Percentiles rank a stretch among this genome's conserved stretches.
phyloP scores from a whole-genome alignment of 2,888 invertebrate species.

The Hermaeophaga mercurialis region DNA sequence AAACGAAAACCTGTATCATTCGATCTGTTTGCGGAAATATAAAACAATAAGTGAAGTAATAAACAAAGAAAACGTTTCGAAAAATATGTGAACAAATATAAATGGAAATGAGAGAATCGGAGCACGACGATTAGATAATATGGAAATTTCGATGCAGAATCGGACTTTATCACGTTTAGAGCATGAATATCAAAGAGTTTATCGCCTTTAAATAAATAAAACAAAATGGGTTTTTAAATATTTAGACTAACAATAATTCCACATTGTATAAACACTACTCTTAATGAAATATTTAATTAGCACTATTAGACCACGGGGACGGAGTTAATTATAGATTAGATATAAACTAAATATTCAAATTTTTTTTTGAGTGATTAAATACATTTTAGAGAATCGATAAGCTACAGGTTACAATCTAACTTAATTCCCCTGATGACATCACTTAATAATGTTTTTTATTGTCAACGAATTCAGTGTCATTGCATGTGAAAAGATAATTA shows the following conservation, averaged over 20 bases:
- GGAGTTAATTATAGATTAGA: no score
- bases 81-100: slow-evolving; percentile 24
- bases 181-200: not conserved
- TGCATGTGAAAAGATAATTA: no score
- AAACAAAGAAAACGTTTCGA: slow-evolving; percentile 25
- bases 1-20: slow-evolving; percentile 12
- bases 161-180: slow-evolving; percentile 1
- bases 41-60: slow-evolving; percentile 21
- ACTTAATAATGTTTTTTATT: no score
- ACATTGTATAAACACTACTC: no score
- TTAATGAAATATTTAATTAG: no score
- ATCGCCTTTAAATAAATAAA: slow-evolving; percentile 2
- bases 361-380: no score
- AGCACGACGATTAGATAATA: slow-evolving; percentile 31
- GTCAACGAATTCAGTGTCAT: no score
- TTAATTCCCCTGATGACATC: no score
- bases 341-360: no score
- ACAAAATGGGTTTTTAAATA: not conserved
- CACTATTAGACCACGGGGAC: no score
- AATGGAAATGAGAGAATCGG: slow-evolving; percentile 27
- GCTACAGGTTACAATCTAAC: no score
- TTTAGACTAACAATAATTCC: not conserved
- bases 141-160: slow-evolving; percentile 21
- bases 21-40: slow-evolving; percentile 20
- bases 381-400: no score